Evolutionary conservation across 2,113 vertebrate species (phyloP).

Genomic region (Syngnathus typhle): DNA sequence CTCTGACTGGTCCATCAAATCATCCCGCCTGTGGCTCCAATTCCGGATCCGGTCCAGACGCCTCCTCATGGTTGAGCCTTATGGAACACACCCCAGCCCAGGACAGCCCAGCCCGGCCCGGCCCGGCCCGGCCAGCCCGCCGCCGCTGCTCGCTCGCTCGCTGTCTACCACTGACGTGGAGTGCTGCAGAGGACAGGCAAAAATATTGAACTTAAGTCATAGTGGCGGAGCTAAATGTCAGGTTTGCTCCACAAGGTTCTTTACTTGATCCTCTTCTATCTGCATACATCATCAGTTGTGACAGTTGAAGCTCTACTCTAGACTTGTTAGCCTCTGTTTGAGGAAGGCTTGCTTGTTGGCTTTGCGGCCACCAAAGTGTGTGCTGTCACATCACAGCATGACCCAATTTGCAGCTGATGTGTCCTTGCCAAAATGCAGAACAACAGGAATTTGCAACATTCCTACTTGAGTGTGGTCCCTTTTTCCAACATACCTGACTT

Average conservation of each 20-base stretch:
- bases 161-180: conserved; percentile 40
- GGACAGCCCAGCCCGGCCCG: conserved; percentile 25
- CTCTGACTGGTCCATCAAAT: conserved; percentile 86
- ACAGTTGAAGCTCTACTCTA: neutral
- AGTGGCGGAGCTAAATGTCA: neutral
- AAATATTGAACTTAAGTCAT: neutral
- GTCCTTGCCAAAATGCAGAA: too few species aligned
- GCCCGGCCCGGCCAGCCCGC: neutral
- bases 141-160: neutral
- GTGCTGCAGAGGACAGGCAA: neutral
- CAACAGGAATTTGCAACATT: too few species aligned
- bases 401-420: too few species aligned
- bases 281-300: neutral
- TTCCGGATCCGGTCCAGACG: conserved; percentile 93
- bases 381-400: too few species aligned
- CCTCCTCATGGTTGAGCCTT: conserved; percentile 86
- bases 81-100: conserved; percentile 46
- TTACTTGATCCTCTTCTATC: neutral
- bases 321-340: too few species aligned
- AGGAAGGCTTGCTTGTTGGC: too few species aligned
- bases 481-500: too few species aligned
- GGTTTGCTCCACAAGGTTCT: neutral
- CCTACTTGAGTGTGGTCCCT: too few species aligned
- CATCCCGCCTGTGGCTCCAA: conserved; percentile 90
- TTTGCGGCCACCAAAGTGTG: too few species aligned